Conservation (phyloP, 2,888 invertebrate genomes). For the Philopedon plagiatum region DNA sequence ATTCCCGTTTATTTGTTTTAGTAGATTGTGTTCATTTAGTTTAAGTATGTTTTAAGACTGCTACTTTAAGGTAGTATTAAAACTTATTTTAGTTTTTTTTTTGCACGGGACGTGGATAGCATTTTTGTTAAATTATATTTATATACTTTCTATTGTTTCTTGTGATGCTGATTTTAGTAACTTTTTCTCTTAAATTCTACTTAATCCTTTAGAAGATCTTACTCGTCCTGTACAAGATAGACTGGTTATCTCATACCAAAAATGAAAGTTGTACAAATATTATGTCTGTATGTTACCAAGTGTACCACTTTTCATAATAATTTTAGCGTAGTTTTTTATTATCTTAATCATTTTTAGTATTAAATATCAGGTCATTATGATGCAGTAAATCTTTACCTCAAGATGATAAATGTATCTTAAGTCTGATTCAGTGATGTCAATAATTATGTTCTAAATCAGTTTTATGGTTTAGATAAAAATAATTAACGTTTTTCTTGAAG, state of each 20-base stretch:
- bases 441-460: too few species aligned
- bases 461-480: too few species aligned
- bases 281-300: background rate
- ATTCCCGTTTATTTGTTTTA: too few species aligned
- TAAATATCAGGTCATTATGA: too few species aligned
- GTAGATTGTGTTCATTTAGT: slow-evolving; percentile 2
- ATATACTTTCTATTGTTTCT: too few species aligned
- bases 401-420: too few species aligned
- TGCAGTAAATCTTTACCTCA: too few species aligned
- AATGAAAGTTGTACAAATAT: slow-evolving; percentile 8
- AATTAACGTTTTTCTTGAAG: too few species aligned
- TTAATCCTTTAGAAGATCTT: background rate
- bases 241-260: slow-evolving; percentile 4
- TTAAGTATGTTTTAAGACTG: background rate
- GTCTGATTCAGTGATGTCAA: too few species aligned
- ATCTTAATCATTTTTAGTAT: background rate
- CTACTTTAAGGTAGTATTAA: background rate
- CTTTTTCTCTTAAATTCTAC: background rate
- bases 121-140: background rate
- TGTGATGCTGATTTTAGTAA: too few species aligned
- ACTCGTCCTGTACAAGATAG: background rate
- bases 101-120: too few species aligned
- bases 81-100: too few species aligned
- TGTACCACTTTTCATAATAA: background rate
- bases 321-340: background rate